phyloP scores from a whole-genome alignment of 2,797 vertebrate species.

The Eutrigla gurnardus region DNA sequence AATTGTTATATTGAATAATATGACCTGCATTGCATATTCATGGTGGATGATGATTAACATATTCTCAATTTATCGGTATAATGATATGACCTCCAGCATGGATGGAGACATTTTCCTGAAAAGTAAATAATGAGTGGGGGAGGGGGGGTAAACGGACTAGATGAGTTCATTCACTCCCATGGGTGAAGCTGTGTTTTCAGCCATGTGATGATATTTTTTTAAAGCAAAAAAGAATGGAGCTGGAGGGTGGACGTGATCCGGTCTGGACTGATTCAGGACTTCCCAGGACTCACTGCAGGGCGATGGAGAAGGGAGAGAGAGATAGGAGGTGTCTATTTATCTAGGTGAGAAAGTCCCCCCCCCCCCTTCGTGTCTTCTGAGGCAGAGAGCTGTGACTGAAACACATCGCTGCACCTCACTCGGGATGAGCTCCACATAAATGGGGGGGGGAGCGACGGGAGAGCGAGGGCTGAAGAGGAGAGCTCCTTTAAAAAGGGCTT shows the following conservation, averaged over 20 bases:
- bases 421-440: conserved; percentile 80
- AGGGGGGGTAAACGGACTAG: conserved; percentile 33
- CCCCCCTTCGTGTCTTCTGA: conserved; percentile 67
- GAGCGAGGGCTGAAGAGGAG: conserved; percentile 69
- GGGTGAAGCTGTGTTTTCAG: conserved; percentile 6
- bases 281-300: conserved; percentile 38
- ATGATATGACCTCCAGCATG: conserved; percentile 56
- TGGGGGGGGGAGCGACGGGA: conserved; percentile 30
- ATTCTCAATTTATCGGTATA: conserved; percentile 53
- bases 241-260: conserved; percentile 14
- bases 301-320: conserved; percentile 48
- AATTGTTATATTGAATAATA: conserved; percentile 67
- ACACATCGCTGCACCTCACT: conserved; percentile 80
- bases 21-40: conserved; percentile 67
- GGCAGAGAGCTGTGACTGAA: conserved; percentile 82
- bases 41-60: conserved; percentile 58
- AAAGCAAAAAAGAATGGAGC: conserved; percentile 26
- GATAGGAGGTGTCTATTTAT: conserved; percentile 78
- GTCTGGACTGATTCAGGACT: conserved; percentile 49
- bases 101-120: conserved; percentile 51
- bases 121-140: conserved; percentile 58
- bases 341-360: conserved; percentile 72
- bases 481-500: conserved; percentile 80
- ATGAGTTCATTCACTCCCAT: conserved; percentile 8
- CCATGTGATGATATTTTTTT: conserved; percentile 19